These are phyloP conservation scores for Herpetotheres cachinnans DNA, from an alignment of 2,113 vertebrate genomes.

Conservation along the genomic window DNA sequence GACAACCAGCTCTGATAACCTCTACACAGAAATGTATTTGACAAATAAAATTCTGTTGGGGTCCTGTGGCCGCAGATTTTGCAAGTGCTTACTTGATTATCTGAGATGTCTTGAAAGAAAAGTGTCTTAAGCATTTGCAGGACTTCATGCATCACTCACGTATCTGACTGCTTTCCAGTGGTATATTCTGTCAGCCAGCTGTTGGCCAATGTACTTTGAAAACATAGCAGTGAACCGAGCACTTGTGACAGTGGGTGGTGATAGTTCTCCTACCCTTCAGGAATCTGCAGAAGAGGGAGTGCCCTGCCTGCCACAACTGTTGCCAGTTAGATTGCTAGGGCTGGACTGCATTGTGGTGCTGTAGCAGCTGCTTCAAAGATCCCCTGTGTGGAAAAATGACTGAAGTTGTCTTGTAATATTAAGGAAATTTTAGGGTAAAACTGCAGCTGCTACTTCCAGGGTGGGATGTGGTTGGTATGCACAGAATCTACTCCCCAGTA, in stretches of 20 bases:
- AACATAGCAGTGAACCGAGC: not conserved
- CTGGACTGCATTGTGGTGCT: not conserved
- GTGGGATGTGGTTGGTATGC: not conserved
- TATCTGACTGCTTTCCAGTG: not conserved
- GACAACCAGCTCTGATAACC: not conserved
- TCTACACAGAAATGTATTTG: not conserved
- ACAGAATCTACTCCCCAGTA: not conserved
- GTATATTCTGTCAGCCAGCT: not conserved
- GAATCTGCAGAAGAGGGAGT: not conserved
- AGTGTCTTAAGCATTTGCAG: not conserved
- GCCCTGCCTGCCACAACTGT: not conserved
- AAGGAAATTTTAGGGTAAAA: not conserved
- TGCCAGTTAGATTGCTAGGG: not conserved
- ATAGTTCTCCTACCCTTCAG: not conserved
- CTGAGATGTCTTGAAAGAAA: not conserved
- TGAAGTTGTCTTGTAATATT: too few relatives aligned
- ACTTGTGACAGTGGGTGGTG: not conserved
- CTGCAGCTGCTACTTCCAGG: not conserved
- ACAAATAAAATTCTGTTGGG: not conserved
- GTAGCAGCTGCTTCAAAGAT: not conserved
- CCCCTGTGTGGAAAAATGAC: too few relatives aligned
- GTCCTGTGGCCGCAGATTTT: not conserved
- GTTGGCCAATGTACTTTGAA: not conserved
- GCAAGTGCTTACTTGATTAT: not conserved
- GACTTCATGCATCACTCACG: not conserved